Percentiles rank a stretch among this genome's conserved stretches.
These are phyloP conservation scores for Hycleus phaleratus DNA, from an alignment of 1,140 invertebrate genomes.

Conservation along the genomic window DNA sequence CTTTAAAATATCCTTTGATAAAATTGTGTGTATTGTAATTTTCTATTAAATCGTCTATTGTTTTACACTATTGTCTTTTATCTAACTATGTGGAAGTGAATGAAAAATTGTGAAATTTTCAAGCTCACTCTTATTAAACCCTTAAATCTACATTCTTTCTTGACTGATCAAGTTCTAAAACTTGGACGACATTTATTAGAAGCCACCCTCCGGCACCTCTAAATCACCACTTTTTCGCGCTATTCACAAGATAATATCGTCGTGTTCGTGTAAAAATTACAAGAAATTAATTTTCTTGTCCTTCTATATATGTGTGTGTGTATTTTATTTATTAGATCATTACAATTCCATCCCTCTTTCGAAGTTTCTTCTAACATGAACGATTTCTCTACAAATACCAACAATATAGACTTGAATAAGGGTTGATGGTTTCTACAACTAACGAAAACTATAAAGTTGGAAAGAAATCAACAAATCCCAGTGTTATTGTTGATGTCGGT, in stretches of 20 bases:
- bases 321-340: slow-evolving; percentile 13
- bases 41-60: too few species aligned
- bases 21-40: too few species aligned
- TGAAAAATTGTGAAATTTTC: too few species aligned
- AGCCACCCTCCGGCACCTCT: slow-evolving; percentile 16
- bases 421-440: not conserved
- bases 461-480: too few species aligned
- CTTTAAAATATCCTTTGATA: too few species aligned
- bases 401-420: too few species aligned
- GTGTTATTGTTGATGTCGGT: too few species aligned
- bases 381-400: too few species aligned
- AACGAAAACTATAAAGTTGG: not conserved
- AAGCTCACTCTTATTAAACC: slow-evolving; percentile 26
- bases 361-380: too few species aligned
- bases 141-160: slow-evolving; percentile 32
- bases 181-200: slow-evolving; percentile 31
- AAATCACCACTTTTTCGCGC: slow-evolving; percentile 30
- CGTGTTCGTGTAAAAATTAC: slow-evolving; percentile 23
- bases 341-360: slow-evolving; percentile 1
- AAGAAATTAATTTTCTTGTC: slow-evolving; percentile 26
- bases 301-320: slow-evolving; percentile 5
- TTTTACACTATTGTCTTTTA: too few species aligned
- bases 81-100: too few species aligned
- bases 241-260: slow-evolving; percentile 1
- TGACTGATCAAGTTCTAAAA: slow-evolving; percentile 30